These are phyloP conservation scores for Caenorhabditis virilis DNA, from an alignment of 2,888 invertebrate genomes.

Conservation along the genomic window DNA sequence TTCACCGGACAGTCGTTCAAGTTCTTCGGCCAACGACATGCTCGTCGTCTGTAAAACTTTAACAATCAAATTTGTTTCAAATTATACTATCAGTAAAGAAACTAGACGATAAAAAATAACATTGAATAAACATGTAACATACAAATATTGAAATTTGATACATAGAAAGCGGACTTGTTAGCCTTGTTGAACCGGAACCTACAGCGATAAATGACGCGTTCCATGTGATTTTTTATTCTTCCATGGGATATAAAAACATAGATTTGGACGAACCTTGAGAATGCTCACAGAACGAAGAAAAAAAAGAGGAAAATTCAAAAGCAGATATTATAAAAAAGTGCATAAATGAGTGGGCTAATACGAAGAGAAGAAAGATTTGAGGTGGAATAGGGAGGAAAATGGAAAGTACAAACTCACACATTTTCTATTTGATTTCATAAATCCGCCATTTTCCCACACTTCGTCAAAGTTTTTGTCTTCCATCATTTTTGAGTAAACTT, in stretches of 20 bases:
- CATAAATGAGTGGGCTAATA: not conserved
- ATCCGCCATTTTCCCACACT: constrained; percentile 33
- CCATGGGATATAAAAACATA: not conserved
- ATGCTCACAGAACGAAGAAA: not conserved
- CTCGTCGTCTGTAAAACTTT: constrained; percentile 25
- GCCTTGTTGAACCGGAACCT: not conserved
- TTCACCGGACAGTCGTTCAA: constrained; percentile 50
- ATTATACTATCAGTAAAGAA: too few species aligned
- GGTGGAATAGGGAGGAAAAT: not conserved
- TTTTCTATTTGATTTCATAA: constrained; percentile 39
- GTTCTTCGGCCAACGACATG: constrained; percentile 54
- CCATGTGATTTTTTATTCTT: not conserved
- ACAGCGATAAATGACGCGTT: not conserved
- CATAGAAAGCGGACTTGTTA: not conserved
- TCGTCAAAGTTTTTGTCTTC: constrained; percentile 21
- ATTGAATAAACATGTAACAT: not conserved
- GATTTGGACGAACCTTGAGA: not conserved
- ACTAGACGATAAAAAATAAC: not conserved
- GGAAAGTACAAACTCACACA: constrained; percentile 26
- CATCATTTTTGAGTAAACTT: constrained; percentile 4
- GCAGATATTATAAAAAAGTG: too few species aligned
- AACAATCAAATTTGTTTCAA: constrained; percentile 5
- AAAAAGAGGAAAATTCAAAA: too few species aligned
- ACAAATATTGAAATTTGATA: constrained; percentile 2
- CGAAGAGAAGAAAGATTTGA: not conserved